A percentile compares a stretch with the other conserved stretches of the same genome.
Conservation (phyloP, 1,140 invertebrate genomes). For the Maconellicoccus hirsutus region DNA sequence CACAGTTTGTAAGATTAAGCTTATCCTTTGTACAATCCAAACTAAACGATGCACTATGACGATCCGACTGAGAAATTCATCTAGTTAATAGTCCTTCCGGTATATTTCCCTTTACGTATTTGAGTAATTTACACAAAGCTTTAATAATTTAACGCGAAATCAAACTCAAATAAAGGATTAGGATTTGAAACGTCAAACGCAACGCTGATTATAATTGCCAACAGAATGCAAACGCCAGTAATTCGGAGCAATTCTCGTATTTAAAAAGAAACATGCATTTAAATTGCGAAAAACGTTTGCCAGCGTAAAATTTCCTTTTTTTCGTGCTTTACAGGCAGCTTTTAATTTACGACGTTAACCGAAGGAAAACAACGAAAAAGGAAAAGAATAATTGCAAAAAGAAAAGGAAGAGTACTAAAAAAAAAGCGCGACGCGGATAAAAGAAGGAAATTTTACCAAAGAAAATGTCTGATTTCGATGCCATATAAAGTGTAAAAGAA, state of each 20-base stretch:
- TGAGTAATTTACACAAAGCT: background rate
- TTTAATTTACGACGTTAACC: constrained; percentile 20
- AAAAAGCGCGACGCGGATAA: background rate
- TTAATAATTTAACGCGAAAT: background rate
- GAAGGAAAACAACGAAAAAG: constrained; percentile 13
- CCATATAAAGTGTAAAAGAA: constrained; percentile 13
- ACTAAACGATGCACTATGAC: no score
- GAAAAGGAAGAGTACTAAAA: background rate
- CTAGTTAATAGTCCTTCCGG: no score
- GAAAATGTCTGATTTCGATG: constrained; percentile 2
- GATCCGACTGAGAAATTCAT: no score
- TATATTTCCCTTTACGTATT: no score
- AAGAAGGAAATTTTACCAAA: background rate
- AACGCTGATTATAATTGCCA: constrained; percentile 4
- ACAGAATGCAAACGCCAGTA: background rate
- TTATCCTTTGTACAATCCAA: no score
- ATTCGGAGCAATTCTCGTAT: background rate
- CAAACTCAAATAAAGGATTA: background rate
- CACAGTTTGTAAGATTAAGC: no score
- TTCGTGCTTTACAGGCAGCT: constrained; percentile 4
- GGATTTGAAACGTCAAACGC: background rate
- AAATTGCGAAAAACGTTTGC: background rate
- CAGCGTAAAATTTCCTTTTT: constrained; percentile 2
- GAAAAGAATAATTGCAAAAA: constrained; percentile 20
- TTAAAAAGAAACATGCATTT: constrained; percentile 8